Evolutionary conservation across 2,797 vertebrate species (phyloP).

Genomic region (Salmo trutta): DNA sequence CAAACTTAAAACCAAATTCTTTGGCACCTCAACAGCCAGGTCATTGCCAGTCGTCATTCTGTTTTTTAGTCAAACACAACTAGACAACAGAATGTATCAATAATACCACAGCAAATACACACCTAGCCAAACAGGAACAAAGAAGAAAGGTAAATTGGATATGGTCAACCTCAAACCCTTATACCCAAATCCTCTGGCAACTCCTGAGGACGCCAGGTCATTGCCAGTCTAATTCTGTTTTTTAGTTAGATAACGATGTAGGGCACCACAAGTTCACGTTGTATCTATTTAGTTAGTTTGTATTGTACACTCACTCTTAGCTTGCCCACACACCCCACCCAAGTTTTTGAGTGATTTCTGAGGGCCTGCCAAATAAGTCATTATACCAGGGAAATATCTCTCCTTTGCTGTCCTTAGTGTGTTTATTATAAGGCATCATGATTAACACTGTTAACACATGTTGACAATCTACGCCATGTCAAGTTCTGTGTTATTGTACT

Average conservation of each 20-base stretch:
- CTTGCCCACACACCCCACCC: constrained; percentile 2
- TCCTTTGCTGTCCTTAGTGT: constrained; percentile 13
- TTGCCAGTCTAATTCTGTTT: constrained; percentile 17
- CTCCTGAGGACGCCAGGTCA: constrained; percentile 1
- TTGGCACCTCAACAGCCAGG: background rate
- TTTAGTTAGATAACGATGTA: constrained; percentile 39
- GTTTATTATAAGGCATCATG: constrained; percentile 35
- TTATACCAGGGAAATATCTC: constrained; percentile 25
- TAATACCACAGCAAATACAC: background rate
- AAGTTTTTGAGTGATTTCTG: constrained; percentile 46
- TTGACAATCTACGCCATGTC: constrained; percentile 36
- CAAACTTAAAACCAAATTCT: background rate
- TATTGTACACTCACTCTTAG: constrained; percentile 1
- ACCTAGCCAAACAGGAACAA: background rate
- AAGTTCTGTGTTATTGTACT: background rate
- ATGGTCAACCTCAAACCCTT: background rate
- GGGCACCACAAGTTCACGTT: constrained; percentile 39
- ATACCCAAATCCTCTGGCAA: constrained; percentile 8
- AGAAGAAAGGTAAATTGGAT: background rate
- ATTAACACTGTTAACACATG: constrained; percentile 26
- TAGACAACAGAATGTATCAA: background rate
- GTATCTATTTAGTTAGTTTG: background rate
- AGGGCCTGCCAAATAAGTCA: constrained; percentile 32
- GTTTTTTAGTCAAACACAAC: background rate
- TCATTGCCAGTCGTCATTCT: background rate